A percentile compares a stretch with the other conserved stretches of the same genome.
These are phyloP conservation scores for Caretta caretta DNA, from an alignment of 2,113 vertebrate species.

Conservation along the genomic window DNA sequence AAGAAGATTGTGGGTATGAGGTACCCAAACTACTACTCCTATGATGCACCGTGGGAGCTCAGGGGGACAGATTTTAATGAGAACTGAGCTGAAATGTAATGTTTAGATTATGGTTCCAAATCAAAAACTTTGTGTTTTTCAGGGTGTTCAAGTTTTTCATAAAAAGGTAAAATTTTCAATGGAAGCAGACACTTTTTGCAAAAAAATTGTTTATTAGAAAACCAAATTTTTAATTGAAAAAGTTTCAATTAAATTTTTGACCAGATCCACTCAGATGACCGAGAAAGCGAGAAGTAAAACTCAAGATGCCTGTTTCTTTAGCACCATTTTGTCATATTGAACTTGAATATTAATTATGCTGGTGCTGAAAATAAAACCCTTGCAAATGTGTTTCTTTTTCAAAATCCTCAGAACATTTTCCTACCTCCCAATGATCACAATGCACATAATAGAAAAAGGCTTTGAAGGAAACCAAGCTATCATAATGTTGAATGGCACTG, in stretches of 20 bases:
- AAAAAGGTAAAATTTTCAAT: too few relatives aligned
- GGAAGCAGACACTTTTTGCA: too few relatives aligned
- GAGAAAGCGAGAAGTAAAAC: background rate
- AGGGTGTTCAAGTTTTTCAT: too few relatives aligned
- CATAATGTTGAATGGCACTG: background rate
- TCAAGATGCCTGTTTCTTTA: background rate
- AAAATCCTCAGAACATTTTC: background rate
- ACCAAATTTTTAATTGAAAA: too few relatives aligned
- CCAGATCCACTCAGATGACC: background rate
- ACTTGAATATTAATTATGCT: background rate
- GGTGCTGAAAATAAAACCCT: background rate
- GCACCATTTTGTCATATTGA: background rate
- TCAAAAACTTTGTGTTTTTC: background rate
- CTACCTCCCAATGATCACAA: background rate
- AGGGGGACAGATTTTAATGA: background rate
- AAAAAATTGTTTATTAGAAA: too few relatives aligned
- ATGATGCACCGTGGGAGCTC: background rate
- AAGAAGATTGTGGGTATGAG: background rate
- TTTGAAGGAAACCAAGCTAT: background rate
- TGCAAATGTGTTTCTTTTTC: background rate
- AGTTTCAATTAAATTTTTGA: too few relatives aligned
- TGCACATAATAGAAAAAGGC: background rate
- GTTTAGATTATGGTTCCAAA: background rate
- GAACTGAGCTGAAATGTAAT: background rate
- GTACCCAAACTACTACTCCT: background rate